Evolutionary conservation across 2,797 vertebrate genomes (phyloP), one percentile per base, ranked within the genome.

Genomic region (Pogonophryne albipinna): DNA sequence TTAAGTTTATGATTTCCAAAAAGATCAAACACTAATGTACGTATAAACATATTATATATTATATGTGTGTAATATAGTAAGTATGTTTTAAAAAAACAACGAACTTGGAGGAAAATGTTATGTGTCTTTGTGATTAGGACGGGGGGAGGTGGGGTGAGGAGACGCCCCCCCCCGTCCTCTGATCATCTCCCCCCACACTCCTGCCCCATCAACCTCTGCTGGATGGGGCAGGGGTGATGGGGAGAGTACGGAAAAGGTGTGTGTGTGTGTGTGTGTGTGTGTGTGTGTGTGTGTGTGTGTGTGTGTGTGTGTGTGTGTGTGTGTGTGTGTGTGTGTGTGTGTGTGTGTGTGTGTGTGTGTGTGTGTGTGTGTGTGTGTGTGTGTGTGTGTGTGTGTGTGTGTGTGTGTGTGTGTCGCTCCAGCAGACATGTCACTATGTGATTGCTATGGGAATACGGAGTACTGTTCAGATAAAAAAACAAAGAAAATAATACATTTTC

Each of bases 1-100:
- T 93, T 93, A 93, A 92, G 93, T 94, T 95, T 92, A 93, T 93
- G 91, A 90, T 93, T 94, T 93, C 76, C 83, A 91, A 93, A 93
- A 92, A 91, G 84, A 92, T 79, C 79, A 89, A 92, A 89, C 86
- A 83, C 75, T 86, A 84, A 85, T 89, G 83, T 93, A 90, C 71
- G 85, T 89, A 90, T 89, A 91, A 90, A 91, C 53, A 80, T 93
- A 91, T 92, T 89, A 89, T 92, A 89, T 92, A 91, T 84, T 85
- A 89, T 92, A 89, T 92, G 88, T 91, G 86, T 93, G 90, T 92
- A 90, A 83, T 88, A 93, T 89, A 91, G 85, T 88, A 65, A 62
- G 83, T 92, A 91, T 91, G 85, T 89, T 90, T 74, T 46, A 88
- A 78, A 78, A 58, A 81, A 69, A 79, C 59, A 73, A 81, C 44